phyloP scores from a whole-genome alignment of 2,797 vertebrate genomes.

The Rhinophrynus dorsalis region DNA sequence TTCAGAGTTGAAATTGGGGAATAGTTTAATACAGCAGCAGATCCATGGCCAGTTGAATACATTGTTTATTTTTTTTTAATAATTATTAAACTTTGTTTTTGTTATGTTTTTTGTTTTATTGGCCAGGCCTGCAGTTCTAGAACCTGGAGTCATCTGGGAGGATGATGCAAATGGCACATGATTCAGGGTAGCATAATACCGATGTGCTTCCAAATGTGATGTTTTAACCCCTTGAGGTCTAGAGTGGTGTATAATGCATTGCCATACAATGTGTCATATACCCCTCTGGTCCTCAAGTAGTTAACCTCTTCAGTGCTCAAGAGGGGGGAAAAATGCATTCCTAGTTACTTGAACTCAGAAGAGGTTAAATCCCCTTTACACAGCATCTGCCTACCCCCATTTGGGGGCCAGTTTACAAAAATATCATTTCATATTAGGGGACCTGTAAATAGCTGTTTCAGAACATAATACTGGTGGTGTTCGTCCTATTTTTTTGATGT shows the following conservation, averaged over 20 bases:
- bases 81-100: constrained; percentile 34
- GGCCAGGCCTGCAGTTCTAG: constrained; percentile 71
- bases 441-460: constrained; percentile 76
- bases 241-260: too few species aligned
- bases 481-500: constrained; percentile 75
- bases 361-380: constrained; percentile 67
- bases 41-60: constrained; percentile 63
- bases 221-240: constrained; percentile 60
- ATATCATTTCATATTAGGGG: constrained; percentile 67
- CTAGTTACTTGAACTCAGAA: constrained; percentile 7
- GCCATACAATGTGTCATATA: too few species aligned
- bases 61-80: constrained; percentile 61
- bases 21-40: constrained; percentile 63
- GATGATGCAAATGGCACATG: constrained; percentile 62
- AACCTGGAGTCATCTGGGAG: constrained; percentile 64
- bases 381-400: constrained; percentile 68
- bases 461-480: constrained; percentile 70
- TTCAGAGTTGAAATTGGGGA: constrained; percentile 79
- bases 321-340: neutral
- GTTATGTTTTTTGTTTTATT: constrained; percentile 55
- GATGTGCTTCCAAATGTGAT: constrained; percentile 67
- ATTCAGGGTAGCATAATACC: constrained; percentile 66
- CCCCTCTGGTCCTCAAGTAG: too few species aligned
- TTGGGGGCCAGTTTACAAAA: constrained; percentile 70
- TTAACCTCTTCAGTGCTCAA: constrained; percentile 56